Evolutionary conservation across 2,113 vertebrate genomes (phyloP).

Genomic region (Bostrychus sinensis): DNA sequence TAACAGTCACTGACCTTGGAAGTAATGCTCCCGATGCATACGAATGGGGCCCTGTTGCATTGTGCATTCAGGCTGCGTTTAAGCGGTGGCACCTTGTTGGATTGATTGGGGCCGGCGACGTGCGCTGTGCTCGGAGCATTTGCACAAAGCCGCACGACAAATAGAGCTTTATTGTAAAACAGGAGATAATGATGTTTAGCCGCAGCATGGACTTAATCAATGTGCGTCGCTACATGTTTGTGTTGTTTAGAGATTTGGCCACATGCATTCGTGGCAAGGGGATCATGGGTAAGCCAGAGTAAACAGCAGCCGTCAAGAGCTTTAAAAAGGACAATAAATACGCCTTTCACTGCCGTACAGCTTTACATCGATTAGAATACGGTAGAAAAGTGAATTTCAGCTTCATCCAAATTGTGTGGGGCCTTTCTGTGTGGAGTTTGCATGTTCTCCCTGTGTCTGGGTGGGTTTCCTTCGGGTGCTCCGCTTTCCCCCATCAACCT

Average conservation of each 20-base stretch:
- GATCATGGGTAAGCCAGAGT: neutral
- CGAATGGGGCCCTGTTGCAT: constrained; percentile 42
- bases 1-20: constrained; percentile 65
- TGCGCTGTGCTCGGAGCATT: neutral
- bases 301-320: neutral
- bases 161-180: neutral
- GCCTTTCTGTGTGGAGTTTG: no score
- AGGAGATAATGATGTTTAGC: neutral
- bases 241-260: neutral
- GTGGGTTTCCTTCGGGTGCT: no score
- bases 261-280: neutral
- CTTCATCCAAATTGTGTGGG: no score
- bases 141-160: constrained; percentile 5
- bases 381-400: no score
- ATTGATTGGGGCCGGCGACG: constrained; percentile 24
- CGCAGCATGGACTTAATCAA: neutral
- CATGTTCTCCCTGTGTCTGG: no score
- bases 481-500: no score
- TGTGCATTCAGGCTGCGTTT: constrained; percentile 39
- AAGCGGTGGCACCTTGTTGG: constrained; percentile 45
- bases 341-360: neutral
- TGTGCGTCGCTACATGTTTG: neutral
- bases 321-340: neutral
- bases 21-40: constrained; percentile 15
- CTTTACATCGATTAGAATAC: no score